Evolutionary conservation across 2,113 vertebrate species (phyloP), one percentile per base, ranked within the genome.

Genomic region (Holacanthus passer): DNA sequence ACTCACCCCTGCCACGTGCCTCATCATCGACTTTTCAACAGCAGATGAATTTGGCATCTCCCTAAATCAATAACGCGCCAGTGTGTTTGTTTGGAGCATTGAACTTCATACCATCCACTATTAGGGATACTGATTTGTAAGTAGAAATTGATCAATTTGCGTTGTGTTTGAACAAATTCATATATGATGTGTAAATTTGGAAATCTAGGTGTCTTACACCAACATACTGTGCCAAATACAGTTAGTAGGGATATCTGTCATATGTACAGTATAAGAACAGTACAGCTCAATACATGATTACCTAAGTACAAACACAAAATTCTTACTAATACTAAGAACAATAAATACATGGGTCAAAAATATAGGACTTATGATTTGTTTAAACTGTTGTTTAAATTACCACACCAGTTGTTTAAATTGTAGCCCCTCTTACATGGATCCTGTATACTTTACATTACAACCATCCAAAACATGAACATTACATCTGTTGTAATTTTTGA

Each of bases 31-130:
- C 82, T 56, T 86, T 81, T 87, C 68, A 41, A 63, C 89, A 81
- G 47, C 87, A 77, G 64, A 91, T 88, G 77, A 89, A 91, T 91
- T 89, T 87, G 73, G 86, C 85, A 71, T 87, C 66, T 60, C 75
- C 77, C 53, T 79, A 32, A 81, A 83, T 90, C 90, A 90, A 92
- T 91, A 87, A 64, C 27, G 69, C 5, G 55, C 79, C 80, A 79
- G 31, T 62, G 87, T 82, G 81, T 86, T 87, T 79, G 77, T 82
- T 85, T 74, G 31, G 64, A 87, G 66, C 82, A 59, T 3, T 53
- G 68, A 43, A 55, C 74, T 55, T 66, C 79, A 72, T 20, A 75
- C 29, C 52, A 27, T 20, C n/a, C 78, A 41, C 53, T 64, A 75
- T 83, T 72, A 82, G 39, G 65, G 52, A 74, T 32, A 67, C 69